phyloP scores from a whole-genome alignment of 1,140 invertebrate species.

The Dendroctonus valens region DNA sequence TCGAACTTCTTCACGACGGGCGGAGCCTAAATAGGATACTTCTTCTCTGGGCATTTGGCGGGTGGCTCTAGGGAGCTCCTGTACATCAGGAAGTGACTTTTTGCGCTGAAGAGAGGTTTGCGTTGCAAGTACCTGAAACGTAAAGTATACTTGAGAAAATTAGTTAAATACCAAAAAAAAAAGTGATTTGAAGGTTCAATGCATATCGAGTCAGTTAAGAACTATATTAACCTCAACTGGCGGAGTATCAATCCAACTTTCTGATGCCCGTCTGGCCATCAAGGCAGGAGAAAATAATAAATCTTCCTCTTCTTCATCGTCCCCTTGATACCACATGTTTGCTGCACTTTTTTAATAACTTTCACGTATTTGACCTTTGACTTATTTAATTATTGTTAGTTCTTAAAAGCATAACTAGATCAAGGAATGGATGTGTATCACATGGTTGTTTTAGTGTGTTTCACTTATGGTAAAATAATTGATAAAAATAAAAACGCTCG shows the following conservation, averaged over 20 bases:
- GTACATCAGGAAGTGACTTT: constrained; percentile 93
- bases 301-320: constrained; percentile 74
- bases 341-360: too few species aligned
- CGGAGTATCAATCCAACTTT: constrained; percentile 82
- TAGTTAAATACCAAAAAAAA: too few species aligned
- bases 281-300: constrained; percentile 81
- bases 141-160: background rate
- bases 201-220: background rate
- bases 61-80: constrained; percentile 71
- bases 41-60: constrained; percentile 91
- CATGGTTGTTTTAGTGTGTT: constrained; percentile 8
- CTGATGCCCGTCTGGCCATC: constrained; percentile 76
- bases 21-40: constrained; percentile 87
- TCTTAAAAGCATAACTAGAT: constrained; percentile 1
- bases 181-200: too few species aligned
- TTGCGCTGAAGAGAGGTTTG: constrained; percentile 74
- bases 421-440: constrained; percentile 22
- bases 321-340: constrained; percentile 64
- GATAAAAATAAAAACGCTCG: background rate
- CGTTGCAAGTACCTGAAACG: constrained; percentile 44
- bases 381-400: background rate
- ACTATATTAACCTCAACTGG: constrained; percentile 69
- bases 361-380: too few species aligned
- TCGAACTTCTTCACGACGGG: constrained; percentile 89
- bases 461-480: too few species aligned